These are phyloP conservation scores for Brenthis hecate DNA, from an alignment of 2,888 invertebrate genomes.

Conservation along the genomic window DNA sequence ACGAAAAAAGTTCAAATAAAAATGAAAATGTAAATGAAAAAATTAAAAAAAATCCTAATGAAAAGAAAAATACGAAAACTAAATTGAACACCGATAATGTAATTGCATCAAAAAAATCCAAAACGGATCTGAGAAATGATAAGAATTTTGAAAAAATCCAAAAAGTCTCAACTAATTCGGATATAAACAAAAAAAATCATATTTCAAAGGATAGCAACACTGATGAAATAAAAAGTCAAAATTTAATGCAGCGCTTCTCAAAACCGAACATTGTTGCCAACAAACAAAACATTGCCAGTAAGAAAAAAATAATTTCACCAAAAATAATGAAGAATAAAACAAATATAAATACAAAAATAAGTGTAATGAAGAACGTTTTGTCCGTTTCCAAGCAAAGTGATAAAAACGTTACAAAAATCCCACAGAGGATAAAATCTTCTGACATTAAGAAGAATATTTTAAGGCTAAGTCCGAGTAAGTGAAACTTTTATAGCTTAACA, in stretches of 20 bases:
- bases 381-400: neutral
- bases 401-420: constrained; percentile 3
- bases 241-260: neutral
- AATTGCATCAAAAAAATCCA: neutral
- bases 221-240: neutral
- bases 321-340: neutral
- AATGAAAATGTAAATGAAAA: neutral
- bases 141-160: too few relatives aligned
- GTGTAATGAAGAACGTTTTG: neutral
- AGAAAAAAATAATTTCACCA: too few relatives aligned
- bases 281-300: neutral
- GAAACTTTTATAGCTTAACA: neutral
- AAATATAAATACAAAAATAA: neutral
- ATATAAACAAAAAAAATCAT: neutral
- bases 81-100: neutral
- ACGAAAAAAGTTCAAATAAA: neutral
- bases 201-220: neutral
- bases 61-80: neutral
- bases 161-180: neutral
- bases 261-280: neutral
- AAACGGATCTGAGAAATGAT: too few relatives aligned
- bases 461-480: constrained; percentile 14
- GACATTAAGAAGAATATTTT: constrained; percentile 2
- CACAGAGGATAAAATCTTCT: constrained; percentile 4
- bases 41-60: neutral